Evolutionary conservation across 2,888 invertebrate species (phyloP), one percentile per base, ranked within the genome.

Genomic region (Cryptocephalus primarius): DNA sequence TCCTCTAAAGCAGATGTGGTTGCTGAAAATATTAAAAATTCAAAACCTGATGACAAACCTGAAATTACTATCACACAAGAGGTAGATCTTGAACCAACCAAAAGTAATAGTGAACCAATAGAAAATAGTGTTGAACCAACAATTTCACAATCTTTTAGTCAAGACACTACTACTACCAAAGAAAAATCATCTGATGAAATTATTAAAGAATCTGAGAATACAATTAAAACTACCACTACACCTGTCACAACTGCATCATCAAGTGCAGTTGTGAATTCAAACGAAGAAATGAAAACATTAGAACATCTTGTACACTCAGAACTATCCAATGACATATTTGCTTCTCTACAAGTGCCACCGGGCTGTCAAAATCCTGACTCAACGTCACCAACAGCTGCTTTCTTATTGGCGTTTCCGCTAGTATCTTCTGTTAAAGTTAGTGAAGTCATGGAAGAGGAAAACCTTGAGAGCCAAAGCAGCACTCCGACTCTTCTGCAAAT

Each of bases 381-480:
- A 1, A 77, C 79, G 43, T 85, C 85, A 1, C 85, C 86, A 6
- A 85, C 85, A 2, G 86, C 85, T 10, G 86, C 86, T 1, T 85
- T 85, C 62, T 70, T 86, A 9, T 76, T 83, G 71, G 82, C 85
- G 1, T 86, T 85, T 60, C 86, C 86, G 0, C 66, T 85, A 42
- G 86, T 86, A 0, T 83, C 78, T 1, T 75, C 77, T 4, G 74
- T 75, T 41, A 74, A 72, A 62, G 69, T 69, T 11, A 71, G 73
- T 1, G 76, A 75, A 57, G 75, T 74, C 1, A 64, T 73, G 8
- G 75, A 75, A 43, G 77, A 76, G 46, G 77, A 77, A 51, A 74
- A 67, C 48, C 60, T 63, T 4, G 72, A 72, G 48, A 72, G 71
- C 54, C 68, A 70, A 49, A 66, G 69, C 40, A 70, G 65, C 10